Conservation (phyloP, 2,888 invertebrate species). For the Rhagophthalmus giganteus region DNA sequence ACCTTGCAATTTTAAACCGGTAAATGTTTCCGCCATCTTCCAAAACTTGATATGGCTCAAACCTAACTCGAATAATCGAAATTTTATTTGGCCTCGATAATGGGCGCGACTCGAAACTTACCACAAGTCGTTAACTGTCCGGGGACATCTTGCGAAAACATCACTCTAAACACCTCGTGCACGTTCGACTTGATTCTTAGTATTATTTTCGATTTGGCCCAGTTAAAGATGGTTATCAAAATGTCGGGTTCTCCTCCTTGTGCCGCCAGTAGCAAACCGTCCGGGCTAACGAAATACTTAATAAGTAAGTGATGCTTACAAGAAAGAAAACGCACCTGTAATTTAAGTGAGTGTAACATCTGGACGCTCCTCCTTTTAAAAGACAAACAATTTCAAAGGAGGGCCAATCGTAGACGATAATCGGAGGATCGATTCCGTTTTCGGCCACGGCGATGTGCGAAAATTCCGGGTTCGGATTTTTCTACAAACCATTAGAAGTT, state of each 20-base stretch:
- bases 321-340: constrained; percentile 62
- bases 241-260: constrained; percentile 87
- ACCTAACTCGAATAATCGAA: constrained; percentile 57
- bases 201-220: constrained; percentile 75
- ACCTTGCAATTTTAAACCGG: constrained; percentile 86
- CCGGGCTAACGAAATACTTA: constrained; percentile 62
- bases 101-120: constrained; percentile 36
- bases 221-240: constrained; percentile 87
- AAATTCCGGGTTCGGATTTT: constrained; percentile 63
- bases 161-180: constrained; percentile 76
- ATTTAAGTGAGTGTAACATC: constrained; percentile 71
- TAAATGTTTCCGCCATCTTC: constrained; percentile 91
- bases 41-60: constrained; percentile 85
- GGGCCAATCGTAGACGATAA: constrained; percentile 85
- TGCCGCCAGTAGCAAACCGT: constrained; percentile 78
- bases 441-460: constrained; percentile 84
- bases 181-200: constrained; percentile 81
- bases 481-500: constrained; percentile 52
- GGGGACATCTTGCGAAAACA: constrained; percentile 80
- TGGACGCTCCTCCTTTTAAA: constrained; percentile 75
- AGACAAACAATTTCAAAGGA: constrained; percentile 72
- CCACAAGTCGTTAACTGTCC: constrained; percentile 81
- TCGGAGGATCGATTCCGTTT: constrained; percentile 68
- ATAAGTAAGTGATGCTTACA: neutral
- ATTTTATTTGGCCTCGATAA: neutral